These are phyloP conservation scores for Acrocephalus scirpaceus DNA, from an alignment of 2,797 vertebrate genomes.

Conservation along the genomic window DNA sequence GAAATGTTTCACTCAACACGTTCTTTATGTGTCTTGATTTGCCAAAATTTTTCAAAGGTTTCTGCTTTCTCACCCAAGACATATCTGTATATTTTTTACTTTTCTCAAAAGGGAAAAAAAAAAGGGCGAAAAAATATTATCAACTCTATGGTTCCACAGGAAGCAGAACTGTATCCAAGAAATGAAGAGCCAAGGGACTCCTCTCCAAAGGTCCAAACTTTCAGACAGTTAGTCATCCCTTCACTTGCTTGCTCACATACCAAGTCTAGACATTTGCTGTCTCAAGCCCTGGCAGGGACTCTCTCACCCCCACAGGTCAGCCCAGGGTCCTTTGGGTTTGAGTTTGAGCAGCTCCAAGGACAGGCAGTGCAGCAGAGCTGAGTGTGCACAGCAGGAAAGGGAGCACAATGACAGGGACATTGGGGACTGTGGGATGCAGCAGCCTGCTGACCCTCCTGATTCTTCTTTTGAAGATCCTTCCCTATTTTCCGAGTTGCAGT, in stretches of 20 bases:
- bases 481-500: neutral
- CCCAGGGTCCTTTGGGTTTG: neutral
- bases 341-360: neutral
- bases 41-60: slow-evolving; percentile 40
- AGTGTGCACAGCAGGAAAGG: rapidly evolving
- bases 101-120: neutral
- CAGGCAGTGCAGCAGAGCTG: neutral
- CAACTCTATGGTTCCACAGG: neutral
- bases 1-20: slow-evolving; percentile 43
- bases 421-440: rapidly evolving
- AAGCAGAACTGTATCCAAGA: slow-evolving; percentile 26
- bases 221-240: slow-evolving; percentile 60
- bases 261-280: neutral
- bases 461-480: neutral
- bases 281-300: neutral
- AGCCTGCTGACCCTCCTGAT: neutral
- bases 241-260: neutral
- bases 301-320: neutral
- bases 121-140: neutral
- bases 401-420: rapidly evolving
- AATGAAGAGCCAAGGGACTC: slow-evolving; percentile 17
- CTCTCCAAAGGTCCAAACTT: slow-evolving; percentile 51
- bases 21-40: slow-evolving; percentile 17
- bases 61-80: slow-evolving; percentile 21
- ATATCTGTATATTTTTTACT: neutral